Evolutionary conservation across 2,113 vertebrate genomes (phyloP).

Genomic region (Vulpes ferrilata): DNA sequence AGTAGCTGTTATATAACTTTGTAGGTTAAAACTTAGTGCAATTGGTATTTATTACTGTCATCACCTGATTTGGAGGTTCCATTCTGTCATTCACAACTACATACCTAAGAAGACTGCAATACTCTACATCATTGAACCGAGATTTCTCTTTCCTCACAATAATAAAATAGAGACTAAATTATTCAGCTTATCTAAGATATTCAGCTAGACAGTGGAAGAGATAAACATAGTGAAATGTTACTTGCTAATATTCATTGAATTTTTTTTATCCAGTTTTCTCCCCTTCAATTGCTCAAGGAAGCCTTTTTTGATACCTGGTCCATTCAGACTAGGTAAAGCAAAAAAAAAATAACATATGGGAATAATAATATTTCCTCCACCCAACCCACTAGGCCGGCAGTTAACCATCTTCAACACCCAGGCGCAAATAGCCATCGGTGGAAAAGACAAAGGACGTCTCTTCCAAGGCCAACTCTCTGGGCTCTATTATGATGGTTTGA

Average conservation of each 20-base stretch:
- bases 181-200: background rate
- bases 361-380: slow-evolving; percentile 89
- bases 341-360: slow-evolving; percentile 77
- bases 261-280: slow-evolving; percentile 61
- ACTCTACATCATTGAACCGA: background rate
- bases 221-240: slow-evolving; percentile 54
- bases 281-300: slow-evolving; percentile 76
- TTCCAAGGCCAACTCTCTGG: slow-evolving; percentile 99
- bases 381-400: slow-evolving; percentile 94
- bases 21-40: slow-evolving; percentile 5
- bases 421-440: slow-evolving; percentile 98
- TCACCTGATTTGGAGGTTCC: background rate
- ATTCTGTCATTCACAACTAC: background rate
- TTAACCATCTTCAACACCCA: slow-evolving; percentile 99
- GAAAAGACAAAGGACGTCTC: slow-evolving; percentile 96
- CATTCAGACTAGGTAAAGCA: slow-evolving; percentile 68
- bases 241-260: slow-evolving; percentile 68
- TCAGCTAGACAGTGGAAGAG: slow-evolving; percentile 75
- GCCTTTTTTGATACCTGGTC: slow-evolving; percentile 74
- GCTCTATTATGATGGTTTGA: slow-evolving; percentile 99
- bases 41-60: background rate
- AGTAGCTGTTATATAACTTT: background rate
- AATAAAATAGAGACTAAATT: slow-evolving; percentile 38
- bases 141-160: slow-evolving; percentile 47
- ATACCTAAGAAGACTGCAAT: background rate